Evolutionary conservation across 2,113 vertebrate species (phyloP), one percentile per base, ranked within the genome.

Genomic region (Hymenochirus boettgeri): DNA sequence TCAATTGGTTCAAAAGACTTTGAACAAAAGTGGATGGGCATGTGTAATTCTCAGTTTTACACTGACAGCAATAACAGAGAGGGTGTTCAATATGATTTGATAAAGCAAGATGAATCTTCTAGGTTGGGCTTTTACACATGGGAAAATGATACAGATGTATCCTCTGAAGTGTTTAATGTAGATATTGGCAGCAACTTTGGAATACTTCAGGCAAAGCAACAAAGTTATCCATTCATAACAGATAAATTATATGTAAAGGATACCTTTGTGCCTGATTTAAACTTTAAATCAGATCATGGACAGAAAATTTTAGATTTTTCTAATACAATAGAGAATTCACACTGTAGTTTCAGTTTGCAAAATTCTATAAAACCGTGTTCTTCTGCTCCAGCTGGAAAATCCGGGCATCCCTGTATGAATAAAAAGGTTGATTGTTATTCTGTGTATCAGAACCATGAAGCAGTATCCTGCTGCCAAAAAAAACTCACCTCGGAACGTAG

Each of bases 181-280:
- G 79, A 86, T 69, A 42, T 75, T 71, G 84, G 86, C 23, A 71
- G 76, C 11, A 86, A 86, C 7, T 67, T 65, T 60, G 87, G 83
- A 55, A 75, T 87, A 72, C 83, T 86, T 77, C 85, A 86, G 55
- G 76, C 74, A 66, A 86, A 88, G 73, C 78, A 80, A 78, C 70
- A 87, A 85, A 72, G 71, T 77, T 64, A 57, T 65, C 42, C 72
- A 77, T 70, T 76, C 78, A 29, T 21, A 80, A 1, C 84, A 72
- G 86, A 89, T 73, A 85, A 87, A 25, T 78, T 80, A 0, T 82
- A 82, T 73, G 64, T 70, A 73, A 86, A 75, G 9, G 82, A 89
- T 73, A 70, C 72, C 21, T 88, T 85, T 45, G 45, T 74, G 70
- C 21, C 77, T 66, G 85, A 88, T 72, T 81, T 83, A 5, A 79